These are phyloP conservation scores for Gallinago nigripennis DNA, from an alignment of 2,797 vertebrate genomes.

Conservation along the genomic window DNA sequence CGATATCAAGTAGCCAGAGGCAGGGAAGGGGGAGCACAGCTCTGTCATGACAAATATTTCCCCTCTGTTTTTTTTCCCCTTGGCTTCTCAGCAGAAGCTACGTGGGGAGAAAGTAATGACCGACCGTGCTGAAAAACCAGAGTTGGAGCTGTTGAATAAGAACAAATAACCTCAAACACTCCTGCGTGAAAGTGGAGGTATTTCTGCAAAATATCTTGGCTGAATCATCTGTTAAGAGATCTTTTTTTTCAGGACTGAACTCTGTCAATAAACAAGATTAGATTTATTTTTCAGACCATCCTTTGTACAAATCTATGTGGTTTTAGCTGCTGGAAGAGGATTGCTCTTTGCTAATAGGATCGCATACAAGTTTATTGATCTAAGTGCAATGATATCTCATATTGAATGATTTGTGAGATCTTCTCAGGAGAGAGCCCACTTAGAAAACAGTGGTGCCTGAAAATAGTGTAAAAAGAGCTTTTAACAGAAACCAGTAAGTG, in stretches of 20 bases:
- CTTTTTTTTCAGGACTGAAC: background rate
- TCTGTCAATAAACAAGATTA: background rate
- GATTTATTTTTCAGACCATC: background rate
- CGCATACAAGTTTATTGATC: background rate
- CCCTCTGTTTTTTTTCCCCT: fast-evolving
- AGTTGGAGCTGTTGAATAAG: background rate
- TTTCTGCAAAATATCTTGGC: background rate
- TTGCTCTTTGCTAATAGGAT: background rate
- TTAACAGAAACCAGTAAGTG: background rate
- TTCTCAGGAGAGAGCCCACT: background rate
- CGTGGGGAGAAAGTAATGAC: background rate
- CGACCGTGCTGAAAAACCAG: background rate
- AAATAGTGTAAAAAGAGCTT: background rate
- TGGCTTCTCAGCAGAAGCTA: background rate
- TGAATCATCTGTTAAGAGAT: background rate
- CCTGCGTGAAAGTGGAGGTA: background rate
- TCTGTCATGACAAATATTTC: background rate
- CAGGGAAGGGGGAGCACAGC: background rate
- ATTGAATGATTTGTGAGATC: background rate
- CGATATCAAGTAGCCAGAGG: fast-evolving
- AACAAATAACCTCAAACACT: background rate
- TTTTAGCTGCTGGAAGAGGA: background rate
- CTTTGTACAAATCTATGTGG: background rate
- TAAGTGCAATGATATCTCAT: background rate
- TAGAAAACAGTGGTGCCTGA: background rate